phyloP scores from a whole-genome alignment of 2,797 vertebrate species.

The Rhabdophis nuchalis region DNA sequence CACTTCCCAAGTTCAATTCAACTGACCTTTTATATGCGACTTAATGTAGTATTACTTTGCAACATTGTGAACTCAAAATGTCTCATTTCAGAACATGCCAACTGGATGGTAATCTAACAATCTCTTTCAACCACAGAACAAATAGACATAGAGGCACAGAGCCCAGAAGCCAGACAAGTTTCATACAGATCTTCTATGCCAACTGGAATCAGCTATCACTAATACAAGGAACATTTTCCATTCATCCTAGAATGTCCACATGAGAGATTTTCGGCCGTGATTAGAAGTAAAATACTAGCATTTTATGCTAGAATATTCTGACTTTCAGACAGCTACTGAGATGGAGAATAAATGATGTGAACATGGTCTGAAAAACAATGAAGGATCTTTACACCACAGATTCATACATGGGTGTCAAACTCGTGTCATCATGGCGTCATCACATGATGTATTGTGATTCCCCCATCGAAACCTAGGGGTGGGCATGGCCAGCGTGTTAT shows the following conservation, averaged over 20 bases:
- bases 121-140: not conserved
- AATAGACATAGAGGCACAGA: not conserved
- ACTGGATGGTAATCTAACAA: not conserved
- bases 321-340: not conserved
- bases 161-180: not conserved
- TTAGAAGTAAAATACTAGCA: not conserved
- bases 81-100: not conserved
- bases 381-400: not conserved
- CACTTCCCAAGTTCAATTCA: not conserved
- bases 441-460: too few species aligned
- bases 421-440: fast-evolving
- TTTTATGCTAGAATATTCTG: not conserved
- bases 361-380: not conserved
- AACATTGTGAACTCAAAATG: not conserved
- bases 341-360: not conserved
- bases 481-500: too few species aligned
- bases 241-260: not conserved
- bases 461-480: too few species aligned
- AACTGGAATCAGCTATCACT: not conserved
- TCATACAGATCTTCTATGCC: not conserved
- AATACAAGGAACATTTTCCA: not conserved
- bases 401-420: not conserved
- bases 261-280: not conserved
- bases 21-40: not conserved
- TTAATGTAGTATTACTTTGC: not conserved